phyloP scores from a whole-genome alignment of 1,140 invertebrate species.

The Contarinia nasturtii region DNA sequence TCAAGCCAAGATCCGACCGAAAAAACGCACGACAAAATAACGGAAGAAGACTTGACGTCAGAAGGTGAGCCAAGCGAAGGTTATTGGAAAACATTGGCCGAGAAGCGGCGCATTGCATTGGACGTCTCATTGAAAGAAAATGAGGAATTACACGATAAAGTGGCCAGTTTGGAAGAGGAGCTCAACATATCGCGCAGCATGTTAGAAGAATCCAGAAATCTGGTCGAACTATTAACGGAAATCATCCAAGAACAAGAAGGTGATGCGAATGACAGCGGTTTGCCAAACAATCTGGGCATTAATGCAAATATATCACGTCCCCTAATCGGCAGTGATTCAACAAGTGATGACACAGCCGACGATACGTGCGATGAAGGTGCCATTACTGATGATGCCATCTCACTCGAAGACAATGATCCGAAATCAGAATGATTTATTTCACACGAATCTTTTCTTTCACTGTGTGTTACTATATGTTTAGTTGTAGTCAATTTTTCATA shows the following conservation, averaged over 20 bases:
- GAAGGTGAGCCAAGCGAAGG: constrained; percentile 33
- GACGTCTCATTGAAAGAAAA: constrained; percentile 38
- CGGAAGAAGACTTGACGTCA: constrained; percentile 31
- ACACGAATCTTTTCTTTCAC: no score
- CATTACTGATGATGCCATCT: no score
- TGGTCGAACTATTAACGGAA: constrained; percentile 40
- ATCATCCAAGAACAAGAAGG: constrained; percentile 17
- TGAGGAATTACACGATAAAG: constrained; percentile 25
- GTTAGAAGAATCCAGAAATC: constrained; percentile 33
- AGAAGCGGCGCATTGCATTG: constrained; percentile 34
- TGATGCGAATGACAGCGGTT: not conserved
- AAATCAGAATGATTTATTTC: no score
- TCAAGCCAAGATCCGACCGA: not conserved
- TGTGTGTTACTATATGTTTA: no score
- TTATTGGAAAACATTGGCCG: constrained; percentile 41
- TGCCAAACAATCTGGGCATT: no score
- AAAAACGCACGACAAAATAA: constrained; percentile 11
- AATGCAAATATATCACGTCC: no score
- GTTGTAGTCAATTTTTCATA: no score
- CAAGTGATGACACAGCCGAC: no score
- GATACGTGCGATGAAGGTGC: no score
- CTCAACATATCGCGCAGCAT: constrained; percentile 37
- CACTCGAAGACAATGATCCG: no score
- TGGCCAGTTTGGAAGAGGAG: constrained; percentile 34
- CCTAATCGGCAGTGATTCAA: no score